Conservation (phyloP, 2,888 invertebrate genomes). For the Thymelicus acteon region DNA sequence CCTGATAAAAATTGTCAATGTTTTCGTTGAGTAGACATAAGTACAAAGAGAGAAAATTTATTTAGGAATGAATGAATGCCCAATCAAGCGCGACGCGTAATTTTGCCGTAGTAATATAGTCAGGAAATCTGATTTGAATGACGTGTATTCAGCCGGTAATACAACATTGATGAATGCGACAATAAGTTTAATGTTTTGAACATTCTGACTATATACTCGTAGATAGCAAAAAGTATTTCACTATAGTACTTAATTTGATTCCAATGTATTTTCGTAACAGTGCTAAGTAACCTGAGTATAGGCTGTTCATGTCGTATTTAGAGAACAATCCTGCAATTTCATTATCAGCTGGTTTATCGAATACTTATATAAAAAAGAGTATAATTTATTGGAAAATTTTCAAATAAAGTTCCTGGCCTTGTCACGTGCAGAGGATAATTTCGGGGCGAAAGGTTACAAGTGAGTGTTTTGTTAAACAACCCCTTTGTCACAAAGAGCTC, state of each 20-base stretch:
- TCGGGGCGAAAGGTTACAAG: conserved; percentile 31
- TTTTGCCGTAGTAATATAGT: conserved; percentile 54
- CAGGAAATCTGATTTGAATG: conserved; percentile 50
- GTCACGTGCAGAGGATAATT: conserved; percentile 14
- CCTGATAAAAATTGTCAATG: conserved; percentile 20
- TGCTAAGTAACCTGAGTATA: too few relatives aligned
- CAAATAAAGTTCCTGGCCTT: conserved; percentile 10
- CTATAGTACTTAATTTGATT: too few relatives aligned
- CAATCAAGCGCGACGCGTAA: conserved; percentile 61
- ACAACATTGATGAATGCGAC: conserved; percentile 13
- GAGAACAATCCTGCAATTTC: too few relatives aligned
- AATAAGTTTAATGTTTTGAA: conserved; percentile 1
- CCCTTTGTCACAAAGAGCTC: conserved; percentile 38
- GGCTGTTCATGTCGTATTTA: too few relatives aligned
- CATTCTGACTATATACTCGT: neutral
- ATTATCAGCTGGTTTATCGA: too few relatives aligned
- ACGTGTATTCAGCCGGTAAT: conserved; percentile 28
- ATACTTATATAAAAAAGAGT: neutral
- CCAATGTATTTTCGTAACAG: too few relatives aligned
- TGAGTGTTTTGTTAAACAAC: conserved; percentile 40
- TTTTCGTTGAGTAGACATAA: conserved; percentile 43
- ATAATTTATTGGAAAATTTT: conserved; percentile 4
- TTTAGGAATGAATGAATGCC: conserved; percentile 65
- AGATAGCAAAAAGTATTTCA: too few relatives aligned
- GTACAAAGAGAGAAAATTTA: conserved; percentile 58